Percentiles rank a stretch among this genome's conserved stretches.
These are phyloP conservation scores for Pangasius mekongensis DNA, from an alignment of 2,797 vertebrate species.

Conservation along the genomic window DNA sequence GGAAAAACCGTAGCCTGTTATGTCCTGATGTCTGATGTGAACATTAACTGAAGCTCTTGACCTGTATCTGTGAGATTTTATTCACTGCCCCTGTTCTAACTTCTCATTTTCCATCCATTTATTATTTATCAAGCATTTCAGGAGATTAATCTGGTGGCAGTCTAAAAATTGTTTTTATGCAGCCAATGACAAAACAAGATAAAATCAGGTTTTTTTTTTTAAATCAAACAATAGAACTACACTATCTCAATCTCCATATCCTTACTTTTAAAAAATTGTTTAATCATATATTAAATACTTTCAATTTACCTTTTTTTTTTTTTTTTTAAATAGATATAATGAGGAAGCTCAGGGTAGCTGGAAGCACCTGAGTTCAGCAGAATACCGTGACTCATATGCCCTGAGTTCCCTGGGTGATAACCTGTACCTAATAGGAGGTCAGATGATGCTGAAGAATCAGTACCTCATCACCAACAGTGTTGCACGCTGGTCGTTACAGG, in stretches of 20 bases:
- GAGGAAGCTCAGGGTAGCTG: slow-evolving; percentile 87
- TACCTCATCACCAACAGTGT: slow-evolving; percentile 91
- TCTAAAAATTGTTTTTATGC: not conserved
- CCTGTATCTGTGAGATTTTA: not conserved
- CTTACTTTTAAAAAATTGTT: not conserved
- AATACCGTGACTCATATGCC: slow-evolving; percentile 92
- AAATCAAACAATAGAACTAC: not conserved
- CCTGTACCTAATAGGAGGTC: slow-evolving; percentile 90
- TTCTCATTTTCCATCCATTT: not conserved
- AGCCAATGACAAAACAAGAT: not conserved
- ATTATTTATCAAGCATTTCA: not conserved
- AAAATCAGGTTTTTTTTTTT: not conserved
- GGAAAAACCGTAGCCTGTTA: not conserved
- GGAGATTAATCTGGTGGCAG: not conserved
- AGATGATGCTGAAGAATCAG: slow-evolving; percentile 94
- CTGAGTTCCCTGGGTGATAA: slow-evolving; percentile 81
- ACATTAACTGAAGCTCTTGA: slow-evolving; percentile 1
- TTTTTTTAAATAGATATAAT: slow-evolving; percentile 79
- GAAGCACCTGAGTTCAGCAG: slow-evolving; percentile 85
- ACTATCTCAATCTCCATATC: not conserved
- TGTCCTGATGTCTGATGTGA: not conserved
- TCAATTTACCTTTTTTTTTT: not conserved
- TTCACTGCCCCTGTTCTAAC: not conserved
- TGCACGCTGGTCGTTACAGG: slow-evolving; percentile 86
- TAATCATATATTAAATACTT: not conserved